Evolutionary conservation across 1,140 invertebrate species (phyloP), one percentile per base, ranked within the genome.

Genomic region (Lucilia sericata): DNA sequence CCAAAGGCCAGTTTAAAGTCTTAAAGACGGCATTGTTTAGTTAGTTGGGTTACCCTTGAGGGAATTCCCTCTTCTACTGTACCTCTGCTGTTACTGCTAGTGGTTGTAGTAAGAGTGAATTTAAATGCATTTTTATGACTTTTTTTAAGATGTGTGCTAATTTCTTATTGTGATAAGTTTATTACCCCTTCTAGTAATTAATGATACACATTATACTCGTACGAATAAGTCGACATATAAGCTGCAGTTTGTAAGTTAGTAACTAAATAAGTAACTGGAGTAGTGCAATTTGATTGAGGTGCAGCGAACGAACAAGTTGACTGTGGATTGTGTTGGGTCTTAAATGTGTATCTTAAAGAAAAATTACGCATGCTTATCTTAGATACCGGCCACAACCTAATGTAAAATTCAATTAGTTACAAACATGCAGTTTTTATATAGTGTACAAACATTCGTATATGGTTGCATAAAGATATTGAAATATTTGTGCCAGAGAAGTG

Each of bases 151-250:
- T 80, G 76, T 80, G 76, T 80, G 76, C 76, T 80, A 80, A 80
- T 80, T 80, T 80, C 76, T 80, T 80, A 80, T 80, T 80, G 76
- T 80, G 76, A 80, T 80, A 80, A 80, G 76, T 80, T 80, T 80
- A 80, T 80, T 80, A 80, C 76, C 76, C 76, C 76, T 80, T 80
- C 42, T 42, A 42, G 76, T 80, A 80, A 80, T 80, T 80, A 80
- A 80, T 80, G 76, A 80, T 80, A 51, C 76, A 80, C 76, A 80
- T 80, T 80, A 80, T 80, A 14, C 9, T 36, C 9, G 74, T 76
- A 76, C 74, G 74, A 34, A 12, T 76, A 36, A 76, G 7, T 42
- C 25, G 25, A 30, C 42, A 42, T 42, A 42, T 42, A 5, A 42
- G 42, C 42, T 42, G 42, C 42, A 42, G 42, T 42, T 42, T 42